phyloP scores from a whole-genome alignment of 2,113 vertebrate genomes.

The Martes martes region DNA sequence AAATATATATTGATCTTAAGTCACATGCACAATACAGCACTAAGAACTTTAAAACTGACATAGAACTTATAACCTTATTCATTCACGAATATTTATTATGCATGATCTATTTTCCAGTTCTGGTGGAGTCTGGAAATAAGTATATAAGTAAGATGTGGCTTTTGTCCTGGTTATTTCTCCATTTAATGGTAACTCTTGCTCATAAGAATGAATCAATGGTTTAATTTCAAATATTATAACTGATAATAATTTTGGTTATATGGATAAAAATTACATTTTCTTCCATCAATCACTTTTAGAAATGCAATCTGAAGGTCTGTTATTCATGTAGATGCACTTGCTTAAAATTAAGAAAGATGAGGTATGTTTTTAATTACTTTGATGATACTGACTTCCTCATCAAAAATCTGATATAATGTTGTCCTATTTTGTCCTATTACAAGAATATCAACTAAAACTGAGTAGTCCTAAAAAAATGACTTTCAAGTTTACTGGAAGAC shows the following conservation, averaged over 20 bases:
- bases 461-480: neutral
- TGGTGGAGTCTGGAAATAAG: neutral
- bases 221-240: neutral
- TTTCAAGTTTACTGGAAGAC: neutral
- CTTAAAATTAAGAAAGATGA: neutral
- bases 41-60: neutral
- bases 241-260: neutral
- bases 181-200: neutral
- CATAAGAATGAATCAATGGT: neutral
- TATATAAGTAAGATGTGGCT: neutral
- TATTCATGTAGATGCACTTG: neutral
- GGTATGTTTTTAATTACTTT: neutral
- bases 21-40: neutral
- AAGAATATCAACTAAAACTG: neutral
- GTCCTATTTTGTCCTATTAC: neutral
- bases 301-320: neutral
- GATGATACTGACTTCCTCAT: neutral
- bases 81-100: neutral
- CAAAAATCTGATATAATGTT: neutral
- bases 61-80: neutral
- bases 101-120: neutral
- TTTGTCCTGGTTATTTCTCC: neutral
- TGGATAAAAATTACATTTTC: neutral
- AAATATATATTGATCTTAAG: neutral
- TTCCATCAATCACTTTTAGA: neutral